These are phyloP conservation scores for Platanista minor DNA, from an alignment of 2,113 vertebrate species.

Conservation along the genomic window DNA sequence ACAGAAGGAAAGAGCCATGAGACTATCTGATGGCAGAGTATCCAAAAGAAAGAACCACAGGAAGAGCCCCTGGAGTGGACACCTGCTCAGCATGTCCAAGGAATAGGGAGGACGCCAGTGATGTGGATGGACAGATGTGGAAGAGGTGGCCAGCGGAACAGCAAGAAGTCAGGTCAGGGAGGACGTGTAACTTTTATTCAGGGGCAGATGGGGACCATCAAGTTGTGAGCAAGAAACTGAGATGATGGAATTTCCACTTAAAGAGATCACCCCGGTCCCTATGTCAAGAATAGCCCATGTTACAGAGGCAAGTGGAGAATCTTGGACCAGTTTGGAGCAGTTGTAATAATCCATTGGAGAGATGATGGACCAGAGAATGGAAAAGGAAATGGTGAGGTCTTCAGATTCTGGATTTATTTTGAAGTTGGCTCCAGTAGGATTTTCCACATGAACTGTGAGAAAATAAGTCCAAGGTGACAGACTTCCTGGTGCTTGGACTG, in stretches of 20 bases:
- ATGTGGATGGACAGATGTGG: too few species aligned
- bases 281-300: fast-evolving
- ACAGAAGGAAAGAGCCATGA: not conserved
- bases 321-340: not conserved
- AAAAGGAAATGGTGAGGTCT: fast-evolving
- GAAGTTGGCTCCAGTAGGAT: not conserved
- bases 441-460: not conserved
- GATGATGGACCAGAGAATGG: fast-evolving
- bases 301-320: too few species aligned
- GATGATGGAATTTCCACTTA: fast-evolving
- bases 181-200: not conserved
- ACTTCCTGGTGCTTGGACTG: too few species aligned
- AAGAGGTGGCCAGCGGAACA: not conserved
- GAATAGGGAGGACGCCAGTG: not conserved
- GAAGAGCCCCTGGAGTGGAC: not conserved
- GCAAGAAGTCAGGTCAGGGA: not conserved
- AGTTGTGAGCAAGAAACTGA: too few species aligned
- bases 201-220: not conserved
- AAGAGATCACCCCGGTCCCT: not conserved
- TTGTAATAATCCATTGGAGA: fast-evolving
- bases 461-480: fast-evolving
- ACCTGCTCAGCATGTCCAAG: fast-evolving
- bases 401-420: not conserved
- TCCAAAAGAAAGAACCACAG: too few species aligned
- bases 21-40: too few species aligned